These are phyloP conservation scores for Syrmaticus mikado DNA, from an alignment of 2,113 vertebrate species.

Conservation along the genomic window DNA sequence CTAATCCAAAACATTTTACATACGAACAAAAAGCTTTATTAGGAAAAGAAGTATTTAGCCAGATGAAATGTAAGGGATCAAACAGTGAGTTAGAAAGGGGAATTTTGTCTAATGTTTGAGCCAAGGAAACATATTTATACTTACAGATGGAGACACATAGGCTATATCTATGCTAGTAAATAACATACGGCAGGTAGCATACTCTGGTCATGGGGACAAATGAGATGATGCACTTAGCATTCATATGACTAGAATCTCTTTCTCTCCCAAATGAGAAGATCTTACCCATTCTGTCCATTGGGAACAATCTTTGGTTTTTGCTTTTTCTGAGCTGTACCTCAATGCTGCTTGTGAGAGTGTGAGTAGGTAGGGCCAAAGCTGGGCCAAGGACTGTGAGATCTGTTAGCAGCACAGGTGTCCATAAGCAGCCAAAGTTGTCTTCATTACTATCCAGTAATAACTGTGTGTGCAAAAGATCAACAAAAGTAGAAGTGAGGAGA, in stretches of 20 bases:
- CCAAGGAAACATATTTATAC: neutral
- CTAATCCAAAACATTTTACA: slow-evolving; percentile 27
- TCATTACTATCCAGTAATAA: neutral
- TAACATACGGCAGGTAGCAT: neutral
- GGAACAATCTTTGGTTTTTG: neutral
- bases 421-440: neutral
- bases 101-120: neutral
- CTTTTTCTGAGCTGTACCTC: neutral
- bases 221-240: neutral
- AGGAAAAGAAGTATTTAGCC: neutral
- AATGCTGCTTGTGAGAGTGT: neutral
- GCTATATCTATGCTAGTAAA: neutral
- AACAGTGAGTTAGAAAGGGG: neutral
- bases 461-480: neutral
- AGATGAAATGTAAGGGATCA: neutral
- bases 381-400: neutral
- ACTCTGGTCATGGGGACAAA: neutral
- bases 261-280: neutral
- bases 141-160: neutral
- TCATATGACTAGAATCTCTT: neutral
- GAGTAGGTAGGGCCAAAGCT: neutral
- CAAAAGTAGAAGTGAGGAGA: neutral
- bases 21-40: neutral
- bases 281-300: neutral
- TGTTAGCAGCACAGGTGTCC: neutral